phyloP scores from a whole-genome alignment of 2,113 vertebrate species.

The Ageneiosus marmoratus region DNA sequence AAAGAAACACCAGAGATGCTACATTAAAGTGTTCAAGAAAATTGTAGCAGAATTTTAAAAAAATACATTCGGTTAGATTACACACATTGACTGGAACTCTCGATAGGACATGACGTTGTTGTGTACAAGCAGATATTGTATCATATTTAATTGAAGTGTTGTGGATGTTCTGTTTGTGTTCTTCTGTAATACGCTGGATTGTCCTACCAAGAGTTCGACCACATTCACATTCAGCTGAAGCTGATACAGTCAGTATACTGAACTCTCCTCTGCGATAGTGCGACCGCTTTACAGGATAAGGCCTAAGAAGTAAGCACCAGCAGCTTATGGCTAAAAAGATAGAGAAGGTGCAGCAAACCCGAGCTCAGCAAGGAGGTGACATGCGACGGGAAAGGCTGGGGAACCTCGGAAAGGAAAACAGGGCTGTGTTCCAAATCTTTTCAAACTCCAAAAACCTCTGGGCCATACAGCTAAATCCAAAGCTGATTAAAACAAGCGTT shows the following conservation, averaged over 20 bases:
- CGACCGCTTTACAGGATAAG: constrained; percentile 45
- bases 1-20: constrained; percentile 41
- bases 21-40: constrained; percentile 32
- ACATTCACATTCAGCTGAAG: constrained; percentile 37
- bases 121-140: background rate
- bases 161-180: background rate
- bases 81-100: background rate
- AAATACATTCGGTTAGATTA: constrained; percentile 50
- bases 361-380: constrained; percentile 35
- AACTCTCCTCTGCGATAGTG: constrained; percentile 24
- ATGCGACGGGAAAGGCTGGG: constrained; percentile 24
- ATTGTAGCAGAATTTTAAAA: constrained; percentile 27
- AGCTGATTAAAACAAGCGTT: background rate
- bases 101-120: constrained; percentile 18
- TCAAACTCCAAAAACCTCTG: constrained; percentile 2
- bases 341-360: constrained; percentile 41
- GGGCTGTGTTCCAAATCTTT: constrained; percentile 32
- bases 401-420: constrained; percentile 25
- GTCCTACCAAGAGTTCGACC: constrained; percentile 35
- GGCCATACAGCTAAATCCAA: background rate
- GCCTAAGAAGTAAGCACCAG: constrained; percentile 49
- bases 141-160: background rate
- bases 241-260: constrained; percentile 20
- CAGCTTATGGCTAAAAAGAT: constrained; percentile 28
- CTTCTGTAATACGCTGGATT: background rate